These are phyloP conservation scores for Callithrix jacchus DNA, from an alignment of 2,113 vertebrate species.

Conservation along the genomic window DNA sequence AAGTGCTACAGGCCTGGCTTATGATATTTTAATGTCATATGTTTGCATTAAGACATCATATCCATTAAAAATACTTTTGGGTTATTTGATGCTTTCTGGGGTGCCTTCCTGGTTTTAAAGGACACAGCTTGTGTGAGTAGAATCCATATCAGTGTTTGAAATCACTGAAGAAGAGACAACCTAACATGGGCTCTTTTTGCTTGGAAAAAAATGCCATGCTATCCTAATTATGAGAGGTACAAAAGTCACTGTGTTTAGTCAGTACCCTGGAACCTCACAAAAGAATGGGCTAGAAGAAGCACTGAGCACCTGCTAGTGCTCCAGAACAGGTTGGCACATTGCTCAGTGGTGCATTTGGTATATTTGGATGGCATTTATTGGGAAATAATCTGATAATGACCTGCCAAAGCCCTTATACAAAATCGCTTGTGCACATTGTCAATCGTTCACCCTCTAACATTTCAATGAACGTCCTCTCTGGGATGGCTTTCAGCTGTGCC, in stretches of 20 bases:
- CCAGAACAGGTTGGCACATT: conserved; percentile 82
- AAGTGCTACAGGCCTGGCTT: conserved; percentile 45
- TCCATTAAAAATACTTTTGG: conserved; percentile 53
- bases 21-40: conserved; percentile 55
- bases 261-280: conserved; percentile 79
- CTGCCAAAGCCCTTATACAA: conserved; percentile 84
- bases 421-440: conserved; percentile 83
- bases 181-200: conserved; percentile 28
- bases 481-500: conserved; percentile 81
- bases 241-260: conserved; percentile 78
- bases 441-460: conserved; percentile 84
- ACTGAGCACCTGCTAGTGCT: conserved; percentile 76
- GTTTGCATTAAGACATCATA: conserved; percentile 48
- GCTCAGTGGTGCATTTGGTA: conserved; percentile 80
- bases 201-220: conserved; percentile 42
- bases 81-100: conserved; percentile 45
- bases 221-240: conserved; percentile 76
- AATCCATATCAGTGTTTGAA: conserved; percentile 24
- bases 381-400: conserved; percentile 84
- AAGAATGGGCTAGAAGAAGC: conserved; percentile 79
- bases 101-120: conserved; percentile 50
- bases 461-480: conserved; percentile 83
- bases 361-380: conserved; percentile 84
- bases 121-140: conserved; percentile 11
- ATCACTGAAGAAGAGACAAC: conserved; percentile 15